Percentiles rank a stretch among this genome's conserved stretches.
Evolutionary conservation across 1,140 invertebrate genomes (phyloP).

Genomic region (Melipona quadrifasciata): DNA sequence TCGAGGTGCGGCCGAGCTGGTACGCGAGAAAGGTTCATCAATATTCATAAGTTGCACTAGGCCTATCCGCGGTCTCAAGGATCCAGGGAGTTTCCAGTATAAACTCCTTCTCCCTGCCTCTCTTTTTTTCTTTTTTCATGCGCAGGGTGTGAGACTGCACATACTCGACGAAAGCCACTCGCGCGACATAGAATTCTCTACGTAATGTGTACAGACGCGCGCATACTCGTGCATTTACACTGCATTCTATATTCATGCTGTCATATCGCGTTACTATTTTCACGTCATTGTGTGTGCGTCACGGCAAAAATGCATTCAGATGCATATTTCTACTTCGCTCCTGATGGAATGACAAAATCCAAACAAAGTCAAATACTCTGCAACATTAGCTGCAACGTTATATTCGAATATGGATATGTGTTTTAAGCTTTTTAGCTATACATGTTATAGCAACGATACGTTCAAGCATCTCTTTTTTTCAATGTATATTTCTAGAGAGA

Average conservation of each 20-base stretch:
- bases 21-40: conserved; percentile 78
- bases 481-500: too few relatives aligned
- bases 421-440: not conserved
- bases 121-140: conserved; percentile 36
- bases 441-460: too few relatives aligned
- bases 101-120: conserved; percentile 42
- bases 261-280: conserved; percentile 21
- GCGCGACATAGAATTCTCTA: conserved; percentile 32
- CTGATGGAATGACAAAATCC: not conserved
- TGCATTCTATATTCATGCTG: conserved; percentile 18
- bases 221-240: conserved; percentile 1
- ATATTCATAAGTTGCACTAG: conserved; percentile 80
- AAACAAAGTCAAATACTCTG: not conserved
- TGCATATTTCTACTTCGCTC: not conserved
- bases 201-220: not conserved
- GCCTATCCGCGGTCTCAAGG: conserved; percentile 76
- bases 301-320: not conserved
- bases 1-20: conserved; percentile 55
- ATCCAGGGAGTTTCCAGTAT: conserved; percentile 68
- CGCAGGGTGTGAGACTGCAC: conserved; percentile 21
- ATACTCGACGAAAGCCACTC: conserved; percentile 15
- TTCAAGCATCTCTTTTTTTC: too few relatives aligned
- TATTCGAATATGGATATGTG: not conserved
- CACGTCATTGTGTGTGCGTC: not conserved
- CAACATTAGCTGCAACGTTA: not conserved